A percentile compares a stretch with the other conserved stretches of the same genome.
phyloP scores from a whole-genome alignment of 2,113 vertebrate species.

The Rousettus leschenaultii region DNA sequence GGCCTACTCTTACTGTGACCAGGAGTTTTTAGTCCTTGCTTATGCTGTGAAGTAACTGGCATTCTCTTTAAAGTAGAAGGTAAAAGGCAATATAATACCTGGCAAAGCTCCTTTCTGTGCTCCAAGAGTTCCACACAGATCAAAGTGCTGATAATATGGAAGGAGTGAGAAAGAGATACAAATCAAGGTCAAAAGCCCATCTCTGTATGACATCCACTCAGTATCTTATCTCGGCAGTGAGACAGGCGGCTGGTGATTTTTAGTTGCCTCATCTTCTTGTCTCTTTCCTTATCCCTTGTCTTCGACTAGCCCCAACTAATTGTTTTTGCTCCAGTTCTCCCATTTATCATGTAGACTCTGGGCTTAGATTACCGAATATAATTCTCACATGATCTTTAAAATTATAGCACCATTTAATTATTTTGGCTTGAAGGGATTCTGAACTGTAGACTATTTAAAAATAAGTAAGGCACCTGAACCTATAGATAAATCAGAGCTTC shows the following conservation, averaged over 20 bases:
- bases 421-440: neutral
- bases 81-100: neutral
- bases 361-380: neutral
- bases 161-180: neutral
- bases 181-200: neutral
- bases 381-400: neutral
- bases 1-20: neutral
- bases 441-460: neutral
- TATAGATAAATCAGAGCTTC: neutral
- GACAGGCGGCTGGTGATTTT: neutral
- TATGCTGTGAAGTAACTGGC: neutral
- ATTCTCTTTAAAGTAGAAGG: neutral
- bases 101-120: neutral
- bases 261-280: neutral
- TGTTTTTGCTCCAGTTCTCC: neutral
- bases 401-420: neutral
- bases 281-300: neutral
- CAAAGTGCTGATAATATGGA: neutral
- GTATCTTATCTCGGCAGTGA: neutral
- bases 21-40: neutral
- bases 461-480: neutral
- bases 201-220: no score
- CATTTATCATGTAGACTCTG: neutral
- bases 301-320: neutral
- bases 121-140: neutral